Evolutionary conservation across 2,797 vertebrate species (phyloP).

Genomic region (Buphagus erythrorhynchus): DNA sequence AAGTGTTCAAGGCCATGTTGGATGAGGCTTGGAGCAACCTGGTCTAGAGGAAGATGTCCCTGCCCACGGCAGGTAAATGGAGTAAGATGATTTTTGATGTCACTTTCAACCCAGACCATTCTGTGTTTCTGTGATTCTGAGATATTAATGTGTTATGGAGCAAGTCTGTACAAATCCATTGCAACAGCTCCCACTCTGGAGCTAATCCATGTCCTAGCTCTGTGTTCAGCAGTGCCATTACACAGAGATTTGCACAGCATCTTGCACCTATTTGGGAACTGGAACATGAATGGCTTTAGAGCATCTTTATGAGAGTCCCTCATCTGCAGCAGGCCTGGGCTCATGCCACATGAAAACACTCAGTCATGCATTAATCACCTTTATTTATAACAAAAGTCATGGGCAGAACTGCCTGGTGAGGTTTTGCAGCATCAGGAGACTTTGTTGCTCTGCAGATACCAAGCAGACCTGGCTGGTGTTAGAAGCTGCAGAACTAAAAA

Average conservation of each 20-base stretch:
- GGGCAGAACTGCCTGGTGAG: background rate
- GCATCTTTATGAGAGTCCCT: background rate
- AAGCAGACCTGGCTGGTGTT: background rate
- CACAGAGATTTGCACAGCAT: background rate
- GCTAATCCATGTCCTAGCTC: background rate
- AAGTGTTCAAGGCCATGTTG: background rate
- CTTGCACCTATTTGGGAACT: background rate
- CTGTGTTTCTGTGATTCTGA: background rate
- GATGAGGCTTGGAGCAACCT: background rate
- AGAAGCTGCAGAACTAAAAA: background rate
- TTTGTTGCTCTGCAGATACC: background rate
- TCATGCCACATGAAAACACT: background rate
- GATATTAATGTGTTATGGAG: background rate
- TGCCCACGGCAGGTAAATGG: background rate
- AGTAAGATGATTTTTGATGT: background rate
- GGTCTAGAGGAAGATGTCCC: background rate
- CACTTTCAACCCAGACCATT: background rate
- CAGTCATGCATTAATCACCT: background rate
- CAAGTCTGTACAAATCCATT: accelerated
- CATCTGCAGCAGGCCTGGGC: background rate
- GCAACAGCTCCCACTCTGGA: background rate
- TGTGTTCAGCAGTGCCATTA: background rate
- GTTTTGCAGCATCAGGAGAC: background rate
- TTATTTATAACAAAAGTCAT: background rate
- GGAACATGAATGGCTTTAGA: background rate